Percentiles rank a stretch among this genome's conserved stretches.
Evolutionary conservation across 2,888 invertebrate species (phyloP).

Genomic region (Andrena dorsata): DNA sequence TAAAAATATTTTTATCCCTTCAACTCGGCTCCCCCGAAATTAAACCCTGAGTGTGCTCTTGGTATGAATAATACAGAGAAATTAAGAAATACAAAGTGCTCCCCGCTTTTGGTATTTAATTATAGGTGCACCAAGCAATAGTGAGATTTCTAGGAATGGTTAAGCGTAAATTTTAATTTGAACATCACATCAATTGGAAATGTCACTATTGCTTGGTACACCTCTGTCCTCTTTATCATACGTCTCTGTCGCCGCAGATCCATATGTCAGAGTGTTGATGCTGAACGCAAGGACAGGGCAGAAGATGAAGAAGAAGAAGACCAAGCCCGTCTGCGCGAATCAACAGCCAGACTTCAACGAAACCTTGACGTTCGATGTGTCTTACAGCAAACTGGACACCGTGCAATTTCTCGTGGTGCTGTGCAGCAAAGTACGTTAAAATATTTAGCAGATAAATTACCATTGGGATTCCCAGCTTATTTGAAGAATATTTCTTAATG

Average conservation of each 20-base stretch:
- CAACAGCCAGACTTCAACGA: conserved; percentile 84
- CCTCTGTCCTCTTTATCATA: not conserved
- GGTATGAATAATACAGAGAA: too few relatives aligned
- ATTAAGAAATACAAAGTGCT: too few relatives aligned
- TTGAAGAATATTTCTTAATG: too few relatives aligned
- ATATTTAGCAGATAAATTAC: not conserved
- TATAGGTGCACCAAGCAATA: too few relatives aligned
- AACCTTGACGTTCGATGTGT: conserved; percentile 84
- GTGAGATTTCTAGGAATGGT: too few relatives aligned
- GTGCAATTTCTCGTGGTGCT: conserved; percentile 83
- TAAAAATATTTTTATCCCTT: too few relatives aligned
- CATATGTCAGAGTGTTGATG: conserved; percentile 84
- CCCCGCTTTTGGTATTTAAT: too few relatives aligned
- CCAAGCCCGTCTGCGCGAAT: conserved; percentile 76
- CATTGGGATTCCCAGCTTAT: too few relatives aligned
- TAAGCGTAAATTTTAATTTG: not conserved
- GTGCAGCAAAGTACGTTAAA: conserved; percentile 78
- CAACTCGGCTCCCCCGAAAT: too few relatives aligned
- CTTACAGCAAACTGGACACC: conserved; percentile 82
- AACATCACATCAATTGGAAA: not conserved
- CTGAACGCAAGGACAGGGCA: conserved; percentile 84
- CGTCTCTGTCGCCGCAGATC: conserved; percentile 77
- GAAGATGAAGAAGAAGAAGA: conserved; percentile 84
- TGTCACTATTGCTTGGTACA: not conserved
- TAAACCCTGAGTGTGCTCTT: too few relatives aligned